These are phyloP conservation scores for Drosophila tsacasi DNA, from an alignment of 1,140 invertebrate species.

Conservation along the genomic window DNA sequence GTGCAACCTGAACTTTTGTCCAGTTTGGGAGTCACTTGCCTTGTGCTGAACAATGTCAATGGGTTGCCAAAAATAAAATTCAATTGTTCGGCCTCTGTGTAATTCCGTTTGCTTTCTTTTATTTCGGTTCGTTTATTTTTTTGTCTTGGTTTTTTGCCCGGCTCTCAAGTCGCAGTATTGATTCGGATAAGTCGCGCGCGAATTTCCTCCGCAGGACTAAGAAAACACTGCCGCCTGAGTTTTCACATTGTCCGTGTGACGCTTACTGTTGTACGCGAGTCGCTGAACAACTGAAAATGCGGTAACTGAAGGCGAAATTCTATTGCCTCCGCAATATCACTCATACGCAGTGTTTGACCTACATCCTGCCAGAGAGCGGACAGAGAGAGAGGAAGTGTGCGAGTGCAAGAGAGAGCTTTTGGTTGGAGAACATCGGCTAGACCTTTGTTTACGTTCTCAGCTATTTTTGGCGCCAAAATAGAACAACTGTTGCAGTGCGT, in stretches of 20 bases:
- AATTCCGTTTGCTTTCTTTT: conserved; percentile 25
- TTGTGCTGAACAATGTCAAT: conserved; percentile 38
- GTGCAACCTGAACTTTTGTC: conserved; percentile 8
- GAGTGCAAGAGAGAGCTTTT: conserved; percentile 46
- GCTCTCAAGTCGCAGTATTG: conserved; percentile 45
- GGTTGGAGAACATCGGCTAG: conserved; percentile 8
- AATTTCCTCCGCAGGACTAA: conserved; percentile 37
- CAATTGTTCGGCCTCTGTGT: conserved; percentile 35
- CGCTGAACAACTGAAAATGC: conserved; percentile 59
- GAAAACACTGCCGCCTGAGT: conserved; percentile 1
- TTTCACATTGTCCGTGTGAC: conserved; percentile 25
- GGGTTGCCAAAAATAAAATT: conserved; percentile 60
- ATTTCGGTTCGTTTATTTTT: conserved; percentile 4
- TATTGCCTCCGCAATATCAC: conserved; percentile 40
- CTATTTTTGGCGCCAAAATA: conserved; percentile 81
- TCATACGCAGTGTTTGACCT: conserved; percentile 76
- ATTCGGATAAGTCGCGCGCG: conserved; percentile 61
- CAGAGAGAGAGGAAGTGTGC: neutral
- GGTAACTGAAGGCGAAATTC: conserved; percentile 35
- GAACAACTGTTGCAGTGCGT: conserved; percentile 73
- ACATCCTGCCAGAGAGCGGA: conserved; percentile 46
- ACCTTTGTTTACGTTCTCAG: conserved; percentile 65
- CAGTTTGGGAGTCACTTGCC: conserved; percentile 31
- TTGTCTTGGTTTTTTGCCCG: conserved; percentile 1
- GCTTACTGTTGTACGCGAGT: conserved; percentile 52